Percentiles rank a stretch among this genome's conserved stretches.
These are phyloP conservation scores for Pangasius macronema DNA, from an alignment of 2,797 vertebrate genomes.

Conservation along the genomic window DNA sequence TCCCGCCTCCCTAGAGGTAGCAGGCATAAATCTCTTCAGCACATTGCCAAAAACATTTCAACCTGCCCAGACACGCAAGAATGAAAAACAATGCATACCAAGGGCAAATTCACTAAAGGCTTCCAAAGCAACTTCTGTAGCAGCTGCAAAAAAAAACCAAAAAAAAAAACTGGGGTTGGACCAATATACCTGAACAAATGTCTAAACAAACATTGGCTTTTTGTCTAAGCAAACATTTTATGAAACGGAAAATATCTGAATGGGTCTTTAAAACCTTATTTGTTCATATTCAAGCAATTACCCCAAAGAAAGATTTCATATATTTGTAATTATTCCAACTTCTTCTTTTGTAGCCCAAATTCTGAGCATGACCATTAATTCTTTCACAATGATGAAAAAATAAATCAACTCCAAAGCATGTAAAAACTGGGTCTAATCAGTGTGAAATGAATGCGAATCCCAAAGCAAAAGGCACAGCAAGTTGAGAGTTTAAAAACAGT, in stretches of 20 bases:
- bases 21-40: slow-evolving; percentile 27
- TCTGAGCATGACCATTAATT: background rate
- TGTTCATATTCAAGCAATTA: background rate
- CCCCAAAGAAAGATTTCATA: background rate
- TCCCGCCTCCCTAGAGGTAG: slow-evolving; percentile 2
- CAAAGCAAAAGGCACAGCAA: background rate
- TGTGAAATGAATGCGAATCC: slow-evolving; percentile 2
- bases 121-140: background rate
- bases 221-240: background rate
- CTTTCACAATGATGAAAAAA: background rate
- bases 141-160: background rate
- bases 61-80: background rate
- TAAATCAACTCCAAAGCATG: background rate
- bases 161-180: background rate
- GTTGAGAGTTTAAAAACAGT: slow-evolving; percentile 41
- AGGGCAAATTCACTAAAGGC: background rate
- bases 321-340: background rate
- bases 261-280: background rate
- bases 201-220: background rate
- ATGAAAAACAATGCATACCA: slow-evolving; percentile 6
- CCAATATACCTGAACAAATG: background rate
- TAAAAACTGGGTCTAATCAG: slow-evolving; percentile 16
- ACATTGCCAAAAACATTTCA: slow-evolving; percentile 42
- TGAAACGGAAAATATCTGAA: background rate
- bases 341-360: background rate